phyloP scores from a whole-genome alignment of 2,797 vertebrate species.

The Channallabes apus region DNA sequence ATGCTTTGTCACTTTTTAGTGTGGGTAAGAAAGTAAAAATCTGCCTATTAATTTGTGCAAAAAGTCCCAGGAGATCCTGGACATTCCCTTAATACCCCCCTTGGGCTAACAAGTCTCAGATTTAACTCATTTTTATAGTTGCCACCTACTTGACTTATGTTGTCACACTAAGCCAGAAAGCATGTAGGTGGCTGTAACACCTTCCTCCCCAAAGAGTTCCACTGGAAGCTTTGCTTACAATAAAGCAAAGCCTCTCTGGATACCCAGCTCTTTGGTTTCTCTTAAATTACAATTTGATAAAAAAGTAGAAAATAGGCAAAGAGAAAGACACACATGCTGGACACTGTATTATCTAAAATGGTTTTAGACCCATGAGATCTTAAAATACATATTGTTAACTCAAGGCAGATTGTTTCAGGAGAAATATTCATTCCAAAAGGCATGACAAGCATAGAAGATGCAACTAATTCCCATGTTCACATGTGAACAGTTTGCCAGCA shows the following conservation, averaged over 20 bases:
- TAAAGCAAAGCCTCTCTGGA: not conserved
- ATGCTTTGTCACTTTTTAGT: not conserved
- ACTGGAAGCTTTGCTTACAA: not conserved
- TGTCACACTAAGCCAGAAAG: constrained; percentile 1
- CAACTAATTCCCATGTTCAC: not conserved
- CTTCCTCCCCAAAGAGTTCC: not conserved
- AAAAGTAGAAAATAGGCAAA: not conserved
- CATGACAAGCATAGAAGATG: not conserved
- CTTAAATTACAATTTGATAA: not conserved
- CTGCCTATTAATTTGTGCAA: not conserved
- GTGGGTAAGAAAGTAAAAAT: not conserved
- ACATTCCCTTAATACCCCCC: not conserved
- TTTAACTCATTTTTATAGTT: constrained; percentile 7
- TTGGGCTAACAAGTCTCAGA: not conserved
- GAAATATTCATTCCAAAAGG: not conserved
- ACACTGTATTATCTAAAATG: not conserved
- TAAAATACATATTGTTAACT: not conserved
- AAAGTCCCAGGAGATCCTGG: not conserved
- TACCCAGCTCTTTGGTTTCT: not conserved
- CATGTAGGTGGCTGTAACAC: constrained; percentile 8
- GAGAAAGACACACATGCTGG: too few relatives aligned
- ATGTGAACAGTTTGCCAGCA: too few relatives aligned
- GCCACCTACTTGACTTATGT: constrained; percentile 3
- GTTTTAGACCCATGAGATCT: not conserved
- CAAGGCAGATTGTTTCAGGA: not conserved